Base-by-base conservation (phyloP, 2,888 invertebrate genomes). In the Callyntrura guangdongensis region DNA sequence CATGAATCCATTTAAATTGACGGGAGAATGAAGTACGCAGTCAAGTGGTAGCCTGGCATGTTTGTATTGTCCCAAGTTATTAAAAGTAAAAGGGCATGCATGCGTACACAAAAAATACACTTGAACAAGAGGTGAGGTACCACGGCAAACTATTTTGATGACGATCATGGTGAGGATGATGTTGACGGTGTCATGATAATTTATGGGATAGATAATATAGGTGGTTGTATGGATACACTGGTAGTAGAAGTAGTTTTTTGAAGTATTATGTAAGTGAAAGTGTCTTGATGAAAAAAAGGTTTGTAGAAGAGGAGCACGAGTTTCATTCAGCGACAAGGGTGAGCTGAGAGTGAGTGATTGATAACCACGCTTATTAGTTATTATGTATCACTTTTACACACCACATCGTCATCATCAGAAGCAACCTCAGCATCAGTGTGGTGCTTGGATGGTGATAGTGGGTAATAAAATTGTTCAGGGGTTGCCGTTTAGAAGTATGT, bases 311-410 rank as follows among this genome's bases (percentile, higher is more conserved):
- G 12, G 8, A 56, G 36, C 14, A 11, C 56, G n/a, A 56, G 25
- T 36, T 14, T 56, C 17, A 53, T 11, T 12, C 5, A 36, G 22
- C n/a, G 67, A 17, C 9, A n/a, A 45, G 45, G 36, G 36, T 20
- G 72, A 49, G 25, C 17, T 36, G 36, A 61, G 77, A 59, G 49
- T 59, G 53, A 36, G 81, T 59, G 81, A 81, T 81, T 81, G 81
- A 81, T 81, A 45, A 17, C 61, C 59, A 61, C 45, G 47, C 45
- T 81, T 61, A 45, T 61, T 81, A 81, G 20, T 22, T 45, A 59
- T 81, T 81, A 36, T 36, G 36, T 36, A 81, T 36, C 47, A 17
- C 45, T 81, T 61, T 81, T 81, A 59, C 61, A 61, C 61, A 81
- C 61, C 27, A 69, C 22, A 45, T 11, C 49, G 20, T 72, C 14